Percentiles rank a stretch among this genome's conserved stretches.
phyloP scores from a whole-genome alignment of 2,888 invertebrate genomes.

The Eupeodes luniger region DNA sequence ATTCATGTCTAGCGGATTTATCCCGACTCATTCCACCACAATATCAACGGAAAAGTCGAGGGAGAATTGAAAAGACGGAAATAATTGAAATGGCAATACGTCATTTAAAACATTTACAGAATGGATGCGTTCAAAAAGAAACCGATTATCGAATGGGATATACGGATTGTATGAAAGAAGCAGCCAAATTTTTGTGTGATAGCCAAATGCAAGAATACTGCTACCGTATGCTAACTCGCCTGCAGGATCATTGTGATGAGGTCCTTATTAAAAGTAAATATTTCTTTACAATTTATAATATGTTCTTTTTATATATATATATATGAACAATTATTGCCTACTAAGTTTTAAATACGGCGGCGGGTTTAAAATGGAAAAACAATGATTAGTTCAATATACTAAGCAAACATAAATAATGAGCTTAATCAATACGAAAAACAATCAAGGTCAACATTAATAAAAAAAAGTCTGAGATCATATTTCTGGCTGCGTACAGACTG shows the following conservation, averaged over 20 bases:
- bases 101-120: slow-evolving; percentile 95
- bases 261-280: slow-evolving; percentile 85
- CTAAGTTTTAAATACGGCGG: too few relatives aligned
- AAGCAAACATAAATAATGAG: too few relatives aligned
- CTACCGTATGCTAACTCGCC: slow-evolving; percentile 91
- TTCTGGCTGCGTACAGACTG: too few relatives aligned
- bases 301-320: too few relatives aligned
- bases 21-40: slow-evolving; percentile 96
- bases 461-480: too few relatives aligned
- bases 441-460: too few relatives aligned
- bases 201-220: slow-evolving; percentile 93
- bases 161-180: slow-evolving; percentile 95
- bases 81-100: slow-evolving; percentile 99
- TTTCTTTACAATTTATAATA: neutral
- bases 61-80: slow-evolving; percentile 98
- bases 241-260: slow-evolving; percentile 92
- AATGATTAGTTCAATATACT: too few relatives aligned
- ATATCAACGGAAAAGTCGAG: slow-evolving; percentile 97
- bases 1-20: slow-evolving; percentile 97
- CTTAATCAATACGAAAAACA: too few relatives aligned
- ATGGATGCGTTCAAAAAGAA: slow-evolving; percentile 84
- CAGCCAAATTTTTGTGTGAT: slow-evolving; percentile 94
- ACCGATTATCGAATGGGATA: slow-evolving; percentile 91
- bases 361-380: too few relatives aligned
- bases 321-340: too few relatives aligned